Base-by-base conservation (phyloP, 2,888 invertebrate species). In the Hyles lineata region DNA sequence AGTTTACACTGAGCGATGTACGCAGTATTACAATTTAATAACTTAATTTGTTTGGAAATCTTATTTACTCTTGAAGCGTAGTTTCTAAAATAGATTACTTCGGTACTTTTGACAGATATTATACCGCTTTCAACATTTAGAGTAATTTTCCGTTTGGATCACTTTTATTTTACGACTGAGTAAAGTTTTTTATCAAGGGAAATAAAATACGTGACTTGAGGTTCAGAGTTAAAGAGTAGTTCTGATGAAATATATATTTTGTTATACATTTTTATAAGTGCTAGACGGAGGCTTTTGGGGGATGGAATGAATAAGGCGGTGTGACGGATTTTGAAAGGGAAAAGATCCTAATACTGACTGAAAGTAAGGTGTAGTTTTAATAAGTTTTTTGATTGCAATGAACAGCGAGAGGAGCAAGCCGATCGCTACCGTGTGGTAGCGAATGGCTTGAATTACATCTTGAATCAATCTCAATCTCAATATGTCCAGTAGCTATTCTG, bases 1-100 rank as follows among this genome's bases (percentile, higher is more conserved):
- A 92, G 85, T 89, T 90, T 90, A 89, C 87, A 86, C 87, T 80
- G 76, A 72, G 73, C 84, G 82, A 85, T 85, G 82, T 82, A 85
- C 80, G 81, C 81, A 80, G 80, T 83, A 84, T 80, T 85, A 87
- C 77, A 80, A 88, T 85, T 87, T 84, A 85, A 77, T 81, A 76
- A 82, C 75, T 76, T 77, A 76, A 75, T 77, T 80, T 82, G 78
- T 82, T 78, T 81, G 78, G 78, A 77, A 83, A 87, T 85, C 82
- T 87, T 86, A 88, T 87, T 85, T 85, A 79, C 78, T 78, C 77
- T 76, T 80, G 76, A 80, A 83, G 81, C 79, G 74, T 81, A 79
- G 63, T 63, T 21, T 11, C 35, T 63, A 11, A 19, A 62, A 63
- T 63, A 43, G 21, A 86, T 77, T 79, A 79, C 76, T 82, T 83